Base-by-base conservation (phyloP, 2,888 invertebrate species). In the Nomada fucata region DNA sequence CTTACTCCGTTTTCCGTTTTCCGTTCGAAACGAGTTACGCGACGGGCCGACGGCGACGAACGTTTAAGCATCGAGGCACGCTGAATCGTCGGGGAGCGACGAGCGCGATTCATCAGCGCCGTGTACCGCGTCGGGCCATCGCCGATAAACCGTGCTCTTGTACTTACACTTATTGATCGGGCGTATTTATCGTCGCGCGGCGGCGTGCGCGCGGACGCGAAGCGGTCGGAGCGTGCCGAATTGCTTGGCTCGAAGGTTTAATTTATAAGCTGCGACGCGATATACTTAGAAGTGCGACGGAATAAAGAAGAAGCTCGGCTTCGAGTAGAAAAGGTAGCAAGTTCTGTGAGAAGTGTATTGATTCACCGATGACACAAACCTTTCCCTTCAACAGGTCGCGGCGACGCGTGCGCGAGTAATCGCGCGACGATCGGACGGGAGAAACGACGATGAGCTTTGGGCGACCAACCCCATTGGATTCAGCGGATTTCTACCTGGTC, bases 181-280 rank as follows among this genome's bases (percentile, higher is more conserved):
- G n/a, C 23, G 52, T 92, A 92, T 92, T 92, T 92, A 91, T 92
- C 47, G 26, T 57, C 91, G 42, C 88, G 89, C 85, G 79, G 82
- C 77, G 79, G 82, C 79, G 81, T 85, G 64, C 76, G 59, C 75
- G 63, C 15, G 11, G 55, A 55, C 15, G 2, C n/a, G 64, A 60
- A 60, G 60, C 15, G 75, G 75, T 86, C 83, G 83, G 76, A 47
- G 50, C 50, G 36, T 26, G 42, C 57, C 65, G 20, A 52, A 23
- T 20, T 26, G 5, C 52, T 42, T 75, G 52, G 29, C 59, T 50
- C 64, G 65, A 55, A 68, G 65, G 20, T 55, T 85, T 85, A 73
- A 87, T 76, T 83, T 84, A 76, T 83, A 85, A 84, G 77, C 71
- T n/a, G 82, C 72, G 72, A 82, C 61, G 2, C 13, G 74, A 76